phyloP scores from a whole-genome alignment of 2,797 vertebrate genomes.

The Sebastes kiyomatsui region DNA sequence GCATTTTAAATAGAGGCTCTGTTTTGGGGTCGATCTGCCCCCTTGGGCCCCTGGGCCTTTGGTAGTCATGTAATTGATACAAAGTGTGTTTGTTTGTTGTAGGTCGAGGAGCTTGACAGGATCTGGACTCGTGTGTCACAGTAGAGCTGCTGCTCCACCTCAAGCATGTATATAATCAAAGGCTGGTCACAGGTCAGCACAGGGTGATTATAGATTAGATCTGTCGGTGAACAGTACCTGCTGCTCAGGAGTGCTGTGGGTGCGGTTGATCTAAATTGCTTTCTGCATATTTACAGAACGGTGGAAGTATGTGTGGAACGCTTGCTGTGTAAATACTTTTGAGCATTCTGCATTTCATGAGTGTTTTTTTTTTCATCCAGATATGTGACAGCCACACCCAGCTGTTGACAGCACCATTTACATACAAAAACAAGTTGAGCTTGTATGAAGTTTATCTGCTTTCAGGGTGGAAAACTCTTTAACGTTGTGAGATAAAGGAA shows the following conservation, averaged over 20 bases:
- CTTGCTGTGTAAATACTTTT: constrained; percentile 6
- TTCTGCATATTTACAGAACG: constrained; percentile 32
- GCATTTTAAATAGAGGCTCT: no score
- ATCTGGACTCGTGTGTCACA: neutral
- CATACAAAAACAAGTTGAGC: neutral
- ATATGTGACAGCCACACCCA: constrained; percentile 41
- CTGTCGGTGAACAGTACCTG: neutral
- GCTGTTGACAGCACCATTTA: neutral
- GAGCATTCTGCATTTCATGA: neutral
- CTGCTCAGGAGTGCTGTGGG: constrained; percentile 19
- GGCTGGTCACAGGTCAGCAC: constrained; percentile 4
- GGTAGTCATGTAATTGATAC: neutral
- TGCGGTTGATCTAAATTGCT: constrained; percentile 21
- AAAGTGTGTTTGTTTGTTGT: neutral
- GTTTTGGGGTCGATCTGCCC: neutral
- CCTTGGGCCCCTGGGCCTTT: rapidly evolving
- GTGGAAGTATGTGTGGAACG: constrained; percentile 46
- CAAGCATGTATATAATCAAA: neutral
- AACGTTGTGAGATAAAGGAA: neutral
- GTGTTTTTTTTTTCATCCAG: neutral
- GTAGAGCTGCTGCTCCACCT: neutral
- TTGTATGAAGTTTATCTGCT: neutral
- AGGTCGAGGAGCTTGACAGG: neutral
- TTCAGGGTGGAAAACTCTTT: neutral
- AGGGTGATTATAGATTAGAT: neutral